A percentile compares a stretch with the other conserved stretches of the same genome.
Conservation (phyloP, 2,888 invertebrate species). For the Acanthosepion esculentum region DNA sequence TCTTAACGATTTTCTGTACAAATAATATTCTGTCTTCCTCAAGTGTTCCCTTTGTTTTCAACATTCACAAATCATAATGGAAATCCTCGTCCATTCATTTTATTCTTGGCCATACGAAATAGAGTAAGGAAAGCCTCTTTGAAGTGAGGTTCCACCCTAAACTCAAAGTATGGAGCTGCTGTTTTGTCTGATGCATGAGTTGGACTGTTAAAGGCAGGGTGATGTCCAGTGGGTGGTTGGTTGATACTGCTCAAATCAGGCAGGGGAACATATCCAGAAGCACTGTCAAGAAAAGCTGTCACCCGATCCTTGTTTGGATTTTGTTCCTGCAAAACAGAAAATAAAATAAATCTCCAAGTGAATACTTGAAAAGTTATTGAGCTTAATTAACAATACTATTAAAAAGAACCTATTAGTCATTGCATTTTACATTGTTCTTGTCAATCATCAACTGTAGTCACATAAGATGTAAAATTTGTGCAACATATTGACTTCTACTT, state of each 20-base stretch:
- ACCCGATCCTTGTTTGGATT: constrained; percentile 65
- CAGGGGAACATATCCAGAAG: constrained; percentile 49
- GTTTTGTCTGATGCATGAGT: constrained; percentile 51
- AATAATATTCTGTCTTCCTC: not conserved
- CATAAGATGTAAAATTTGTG: too few species aligned
- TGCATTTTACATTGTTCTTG: too few species aligned
- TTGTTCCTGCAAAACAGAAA: constrained; percentile 54
- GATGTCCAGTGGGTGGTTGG: constrained; percentile 44
- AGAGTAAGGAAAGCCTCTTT: constrained; percentile 62
- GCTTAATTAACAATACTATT: too few species aligned
- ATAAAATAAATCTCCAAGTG: too few species aligned
- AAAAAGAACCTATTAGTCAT: too few species aligned
- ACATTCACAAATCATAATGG: not conserved
- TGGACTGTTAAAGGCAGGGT: constrained; percentile 52
- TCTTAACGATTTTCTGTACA: not conserved
- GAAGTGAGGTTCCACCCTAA: constrained; percentile 60
- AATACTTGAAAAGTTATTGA: too few species aligned
- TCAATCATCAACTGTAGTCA: too few species aligned
- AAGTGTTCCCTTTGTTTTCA: not conserved
- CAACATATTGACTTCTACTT: too few species aligned
- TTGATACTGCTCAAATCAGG: constrained; percentile 53
- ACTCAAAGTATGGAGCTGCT: constrained; percentile 63
- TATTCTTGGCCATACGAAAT: constrained; percentile 65
- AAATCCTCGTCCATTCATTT: constrained; percentile 64
- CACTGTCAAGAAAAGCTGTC: constrained; percentile 66